Base-by-base conservation (phyloP, 2,888 invertebrate genomes). In the Himalopsyche kuldschensis region DNA sequence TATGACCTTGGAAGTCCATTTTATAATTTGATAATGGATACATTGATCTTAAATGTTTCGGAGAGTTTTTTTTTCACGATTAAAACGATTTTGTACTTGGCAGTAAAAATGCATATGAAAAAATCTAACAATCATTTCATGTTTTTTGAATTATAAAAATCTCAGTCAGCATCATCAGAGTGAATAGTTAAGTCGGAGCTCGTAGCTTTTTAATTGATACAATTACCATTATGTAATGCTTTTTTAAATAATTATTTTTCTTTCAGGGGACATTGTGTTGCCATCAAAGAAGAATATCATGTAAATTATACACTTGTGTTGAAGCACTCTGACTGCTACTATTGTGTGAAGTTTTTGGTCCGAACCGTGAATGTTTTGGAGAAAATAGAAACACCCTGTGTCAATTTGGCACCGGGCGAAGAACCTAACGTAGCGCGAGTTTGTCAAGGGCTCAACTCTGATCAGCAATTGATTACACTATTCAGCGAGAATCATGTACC, bases 401-500 rank as follows among this genome's bases (percentile, higher is more conserved):
- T 97, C 0, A 94, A 94, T 87, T 89, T 97, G 81, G 92, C 92
- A 0, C 89, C 91, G 11, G 92, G 93, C 83, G 93, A 94, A 82
- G 93, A 93, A 86, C 95, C 96, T 5, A 94, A 95, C 0, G 93
- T 97, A 1, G 94, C 95, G 75, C 93, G 94, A 88, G 95, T 97
- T 0, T 98, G 98, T 88, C 90, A 90, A 84, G 94, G 94, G 10
- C 91, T 97, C 41, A 94, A 95, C 87, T 93, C 94, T 11, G 95
- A 97, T 88, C 96, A 97, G 88, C 96, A 97, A 87, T 90, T 97
- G 4, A 94, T 95, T 79, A 97, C 98, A 20, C 90, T 98, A 84
- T 98, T 97, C 88, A 96, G 97, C 69, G 97, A 97, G 88, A 97
- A 97, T 90, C 96, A 95, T 89, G 94, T 96, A 0, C 97, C 97